Evolutionary conservation across 2,888 invertebrate genomes (phyloP), one percentile per base, ranked within the genome.

Genomic region (Micropterix aruncella): DNA sequence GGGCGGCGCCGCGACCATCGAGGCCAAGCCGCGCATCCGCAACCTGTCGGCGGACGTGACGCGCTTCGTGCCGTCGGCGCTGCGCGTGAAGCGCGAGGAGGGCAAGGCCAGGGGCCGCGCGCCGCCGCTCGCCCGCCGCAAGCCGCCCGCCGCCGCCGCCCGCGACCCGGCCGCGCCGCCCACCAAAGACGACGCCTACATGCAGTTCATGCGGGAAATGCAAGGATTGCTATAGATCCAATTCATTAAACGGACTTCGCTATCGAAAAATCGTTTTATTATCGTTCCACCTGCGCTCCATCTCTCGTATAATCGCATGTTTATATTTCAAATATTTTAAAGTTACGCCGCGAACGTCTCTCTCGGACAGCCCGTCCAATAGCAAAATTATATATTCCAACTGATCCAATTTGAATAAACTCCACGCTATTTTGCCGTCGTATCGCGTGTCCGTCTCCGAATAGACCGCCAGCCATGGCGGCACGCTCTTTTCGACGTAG

Each of bases 171-270:
- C 72, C 16, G 64, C 66, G 50, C 61, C 58, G 2, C 77, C 75
- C 0, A 93, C 88, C 46, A 97, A 96, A 61, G 97, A 97, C 60
- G 97, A 97, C 60, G 97, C 96, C 9, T 99, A 99, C 57, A 86
- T 93, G 73, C 91, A 93, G 62, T 99, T 99, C 61, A 96, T 99
- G 95, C 85, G 85, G 61, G 97, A 99, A 70, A 94, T 99, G 92
- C 86, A 94, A 59, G 92, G 88, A 42, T 69, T 97, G 18, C 73
- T 97, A 60, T 94, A 78, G 51, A 50, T 45, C 40, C 12, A 7
- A 27, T 12, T 27, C 12, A 27, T 27, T 27, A 12, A n/a, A n/a
- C n/a, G n/a, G n/a, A n/a, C n/a, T n/a, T n/a, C n/a, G n/a, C n/a
- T n/a, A n/a, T n/a, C n/a, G n/a, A n/a, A n/a, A n/a, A n/a, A n/a